These are phyloP conservation scores for Drosophila fulvimacula DNA, from an alignment of 2,888 invertebrate species.

Conservation along the genomic window DNA sequence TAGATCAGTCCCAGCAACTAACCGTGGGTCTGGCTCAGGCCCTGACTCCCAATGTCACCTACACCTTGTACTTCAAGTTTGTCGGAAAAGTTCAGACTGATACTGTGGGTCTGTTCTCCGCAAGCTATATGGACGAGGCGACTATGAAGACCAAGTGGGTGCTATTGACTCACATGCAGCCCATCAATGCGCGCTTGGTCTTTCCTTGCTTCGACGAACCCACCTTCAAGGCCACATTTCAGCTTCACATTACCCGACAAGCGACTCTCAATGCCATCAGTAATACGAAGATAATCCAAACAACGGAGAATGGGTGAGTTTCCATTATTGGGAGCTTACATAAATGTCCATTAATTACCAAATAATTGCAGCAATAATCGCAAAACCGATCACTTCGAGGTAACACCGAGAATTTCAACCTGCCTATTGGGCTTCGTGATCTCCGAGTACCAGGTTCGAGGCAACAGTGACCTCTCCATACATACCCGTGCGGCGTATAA, in stretches of 20 bases:
- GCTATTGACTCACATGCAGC: constrained; percentile 88
- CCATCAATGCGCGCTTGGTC: constrained; percentile 87
- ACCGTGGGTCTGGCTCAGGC: constrained; percentile 83
- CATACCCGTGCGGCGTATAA: constrained; percentile 89
- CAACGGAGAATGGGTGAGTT: constrained; percentile 58
- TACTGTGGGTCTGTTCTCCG: constrained; percentile 71
- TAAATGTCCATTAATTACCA: neutral
- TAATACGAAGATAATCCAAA: constrained; percentile 64
- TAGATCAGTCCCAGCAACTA: constrained; percentile 83
- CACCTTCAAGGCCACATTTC: constrained; percentile 88
- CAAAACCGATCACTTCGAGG: constrained; percentile 69
- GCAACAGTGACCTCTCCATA: constrained; percentile 84
- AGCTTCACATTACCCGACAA: constrained; percentile 87
- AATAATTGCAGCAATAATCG: constrained; percentile 55
- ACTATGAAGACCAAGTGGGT: constrained; percentile 80
- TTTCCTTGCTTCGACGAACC: constrained; percentile 93
- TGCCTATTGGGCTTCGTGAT: constrained; percentile 93
- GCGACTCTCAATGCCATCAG: constrained; percentile 77
- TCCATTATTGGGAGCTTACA: neutral
- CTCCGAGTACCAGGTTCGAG: constrained; percentile 85
- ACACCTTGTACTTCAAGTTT: constrained; percentile 85
- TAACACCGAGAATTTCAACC: constrained; percentile 89
- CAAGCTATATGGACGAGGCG: constrained; percentile 64
- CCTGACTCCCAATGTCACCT: constrained; percentile 81
- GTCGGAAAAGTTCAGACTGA: constrained; percentile 85